Evolutionary conservation across 2,113 vertebrate genomes (phyloP), one percentile per base, ranked within the genome.

Genomic region (Platycercus adscitus): DNA sequence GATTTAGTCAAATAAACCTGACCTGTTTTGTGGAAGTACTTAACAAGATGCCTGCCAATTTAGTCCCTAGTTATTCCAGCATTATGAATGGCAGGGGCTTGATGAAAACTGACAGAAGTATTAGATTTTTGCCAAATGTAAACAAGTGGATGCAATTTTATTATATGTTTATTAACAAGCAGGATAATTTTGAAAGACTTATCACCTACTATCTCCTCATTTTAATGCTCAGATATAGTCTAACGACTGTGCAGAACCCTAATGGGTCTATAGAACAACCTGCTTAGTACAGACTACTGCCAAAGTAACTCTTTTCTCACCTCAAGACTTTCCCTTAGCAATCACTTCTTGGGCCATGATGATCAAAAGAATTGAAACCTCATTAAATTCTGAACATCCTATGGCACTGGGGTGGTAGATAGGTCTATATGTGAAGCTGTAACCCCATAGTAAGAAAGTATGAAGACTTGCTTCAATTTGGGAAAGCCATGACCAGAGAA

Each of bases 161-260:
- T 92, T 81, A 35, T 55, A 83, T 56, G 29, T 88, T 95, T 96
- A 88, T 93, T 89, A 91, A 71, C 50, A 88, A 93, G 35, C 9
- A 66, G 83, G 47, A 47, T 71, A 66, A 88, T 92, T 95, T 86
- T 6, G 37, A 65, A 24, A 78, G 29, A 72, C 83, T 3, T 90
- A 17, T 18, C 73, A 60, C 86, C 88, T 93, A 55, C 76, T 94
- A 64, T 90, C 55, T 91, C 60, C 41, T 24, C 33, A 23, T 75
- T 86, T 90, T 81, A 89, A 37, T 55, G 24, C 21, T 93, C 43
- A 77, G 41, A 86, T 71, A 46, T 25, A 53, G 68, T 39, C 37
- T 93, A 90, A 88, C n/a, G 26, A 31, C n/a, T 81, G 12, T 50
- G 13, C 20, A 43, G 66, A 77, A 33, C 16, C 9, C 29, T 68